Evolutionary conservation across 2,888 invertebrate genomes (phyloP).

Genomic region (Dicycla oo): DNA sequence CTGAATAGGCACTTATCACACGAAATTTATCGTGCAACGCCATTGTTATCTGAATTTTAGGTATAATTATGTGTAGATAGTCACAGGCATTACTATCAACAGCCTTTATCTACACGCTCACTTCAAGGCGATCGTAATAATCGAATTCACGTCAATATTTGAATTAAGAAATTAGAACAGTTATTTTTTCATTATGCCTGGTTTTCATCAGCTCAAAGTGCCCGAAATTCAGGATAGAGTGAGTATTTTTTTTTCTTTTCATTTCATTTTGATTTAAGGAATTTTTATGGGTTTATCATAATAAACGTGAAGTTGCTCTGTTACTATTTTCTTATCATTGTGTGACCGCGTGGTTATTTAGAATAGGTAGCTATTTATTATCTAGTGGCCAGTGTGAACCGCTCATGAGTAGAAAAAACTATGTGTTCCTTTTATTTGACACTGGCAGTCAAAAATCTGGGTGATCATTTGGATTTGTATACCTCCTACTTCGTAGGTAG

Average conservation of each 20-base stretch:
- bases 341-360: constrained; percentile 4
- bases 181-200: constrained; percentile 55
- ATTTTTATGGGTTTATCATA: constrained; percentile 44
- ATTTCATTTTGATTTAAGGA: not conserved
- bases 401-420: not conserved
- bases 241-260: constrained; percentile 62
- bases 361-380: not conserved
- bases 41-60: constrained; percentile 65
- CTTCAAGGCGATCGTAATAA: constrained; percentile 73
- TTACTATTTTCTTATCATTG: constrained; percentile 26
- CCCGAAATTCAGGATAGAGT: constrained; percentile 76
- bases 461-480: no score
- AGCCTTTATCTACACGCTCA: constrained; percentile 71
- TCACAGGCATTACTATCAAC: constrained; percentile 52
- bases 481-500: not conserved
- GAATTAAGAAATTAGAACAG: constrained; percentile 41
- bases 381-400: not conserved
- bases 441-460: not conserved
- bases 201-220: constrained; percentile 67
- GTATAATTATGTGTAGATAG: constrained; percentile 63
- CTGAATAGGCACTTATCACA: constrained; percentile 50
- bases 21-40: constrained; percentile 60
- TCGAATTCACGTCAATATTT: constrained; percentile 62
- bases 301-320: constrained; percentile 68
- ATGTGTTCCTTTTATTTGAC: not conserved